Conservation (phyloP, 2,113 vertebrate genomes). For the Lasiurus cinereus region DNA sequence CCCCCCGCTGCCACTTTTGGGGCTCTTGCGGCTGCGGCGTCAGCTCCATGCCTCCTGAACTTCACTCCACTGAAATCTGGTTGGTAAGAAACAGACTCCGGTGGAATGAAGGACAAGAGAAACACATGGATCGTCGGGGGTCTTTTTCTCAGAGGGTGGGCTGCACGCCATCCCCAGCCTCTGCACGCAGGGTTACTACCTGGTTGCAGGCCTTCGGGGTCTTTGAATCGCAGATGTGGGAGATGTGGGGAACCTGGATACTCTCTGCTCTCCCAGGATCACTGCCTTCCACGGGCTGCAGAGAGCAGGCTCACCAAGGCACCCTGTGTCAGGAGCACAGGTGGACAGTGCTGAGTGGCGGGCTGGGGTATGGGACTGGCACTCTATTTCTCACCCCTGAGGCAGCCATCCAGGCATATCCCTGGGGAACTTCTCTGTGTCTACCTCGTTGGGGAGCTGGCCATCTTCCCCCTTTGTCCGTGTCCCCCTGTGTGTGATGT, state of each 20-base stretch:
- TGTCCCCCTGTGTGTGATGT: neutral
- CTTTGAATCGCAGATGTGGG: neutral
- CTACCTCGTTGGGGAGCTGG: neutral
- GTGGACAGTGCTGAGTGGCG: no score
- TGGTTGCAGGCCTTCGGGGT: neutral
- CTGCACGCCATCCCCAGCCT: neutral
- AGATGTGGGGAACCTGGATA: neutral
- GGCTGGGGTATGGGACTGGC: no score
- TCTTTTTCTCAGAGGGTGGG: constrained; percentile 30
- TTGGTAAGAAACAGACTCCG: constrained; percentile 98
- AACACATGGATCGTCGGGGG: constrained; percentile 90
- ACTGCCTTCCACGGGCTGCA: neutral
- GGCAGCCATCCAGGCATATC: neutral
- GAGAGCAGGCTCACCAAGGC: neutral
- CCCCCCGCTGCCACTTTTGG: neutral
- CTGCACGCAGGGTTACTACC: neutral
- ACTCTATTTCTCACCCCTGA: neutral
- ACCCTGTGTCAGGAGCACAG: neutral
- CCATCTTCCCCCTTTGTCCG: neutral
- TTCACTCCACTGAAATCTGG: constrained; percentile 99
- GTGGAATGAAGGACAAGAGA: constrained; percentile 99
- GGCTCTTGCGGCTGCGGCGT: constrained; percentile 38
- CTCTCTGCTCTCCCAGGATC: neutral
- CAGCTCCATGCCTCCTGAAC: constrained; percentile 95
- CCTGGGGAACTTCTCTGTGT: neutral